Base-by-base conservation (phyloP, 2,797 vertebrate species). In the Leptoclinus maculatus region DNA sequence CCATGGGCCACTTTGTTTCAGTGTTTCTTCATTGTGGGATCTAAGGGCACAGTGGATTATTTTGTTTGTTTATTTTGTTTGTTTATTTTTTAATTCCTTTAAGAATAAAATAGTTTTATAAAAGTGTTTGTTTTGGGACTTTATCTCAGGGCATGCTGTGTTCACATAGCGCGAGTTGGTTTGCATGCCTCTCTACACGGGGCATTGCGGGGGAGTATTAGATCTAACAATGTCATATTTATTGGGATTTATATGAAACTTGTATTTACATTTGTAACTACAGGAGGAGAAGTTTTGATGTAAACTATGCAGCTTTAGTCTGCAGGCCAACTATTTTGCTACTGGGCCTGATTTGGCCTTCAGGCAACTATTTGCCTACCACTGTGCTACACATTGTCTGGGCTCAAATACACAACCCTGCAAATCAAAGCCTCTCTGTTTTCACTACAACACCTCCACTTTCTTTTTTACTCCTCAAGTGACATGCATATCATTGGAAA, bases 401-500 rank as follows among this genome's bases (percentile, higher is more conserved):
- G 86, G 90, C 91, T 91, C 91, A 93, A 95, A 96, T 95, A 96
- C 95, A 97, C 95, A 96, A 93, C 79, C 79, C 47, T 86, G 74
- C 76, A 87, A 95, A 95, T 96, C 95, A 96, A 96, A 97, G 95
- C 56, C 62, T 78, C 83, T 57, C 17, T 80, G 57, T 84, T 78
- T 74, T 62, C 76, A 78, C 85, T 89, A 78, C 85, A 91, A 93
- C 93, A 92, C 62, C 45, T 66, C 69, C 64, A 69, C 64, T 58
- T 49, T 80, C 58, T 56, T 66, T 68, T 77, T 64, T 70, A 41
- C 63, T 72, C 49, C 63, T 65, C 58, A 60, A 71, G 84, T 85
- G 66, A 51, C 66, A 45, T 57, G 69, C 73, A 89, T 83, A 45
- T 76, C 45, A 80, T 85, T 76, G 23, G 60, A 64, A 49, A 81